phyloP scores from a whole-genome alignment of 2,797 vertebrate genomes.

The Kryptolebias ocellatus region DNA sequence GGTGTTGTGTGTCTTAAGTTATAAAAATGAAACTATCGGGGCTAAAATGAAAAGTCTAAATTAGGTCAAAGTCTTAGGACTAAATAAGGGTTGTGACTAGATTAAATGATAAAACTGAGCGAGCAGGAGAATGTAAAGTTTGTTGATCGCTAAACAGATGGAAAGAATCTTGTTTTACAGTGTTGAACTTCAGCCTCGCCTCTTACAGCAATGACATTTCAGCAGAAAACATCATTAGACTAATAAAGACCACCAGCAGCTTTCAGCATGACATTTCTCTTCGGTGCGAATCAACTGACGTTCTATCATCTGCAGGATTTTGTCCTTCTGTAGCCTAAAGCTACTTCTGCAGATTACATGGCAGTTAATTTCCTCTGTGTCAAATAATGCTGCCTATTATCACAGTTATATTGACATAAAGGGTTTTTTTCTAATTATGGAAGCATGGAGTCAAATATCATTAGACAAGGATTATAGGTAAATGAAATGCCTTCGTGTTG shows the following conservation, averaged over 20 bases:
- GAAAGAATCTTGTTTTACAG: constrained; percentile 20
- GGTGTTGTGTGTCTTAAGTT: too few species aligned
- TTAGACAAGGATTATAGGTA: constrained; percentile 5
- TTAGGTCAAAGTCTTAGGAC: too few species aligned
- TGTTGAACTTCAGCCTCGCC: neutral
- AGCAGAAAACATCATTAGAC: constrained; percentile 47
- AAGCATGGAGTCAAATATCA: constrained; percentile 7
- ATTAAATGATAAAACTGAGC: too few species aligned
- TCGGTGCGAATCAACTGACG: constrained; percentile 12
- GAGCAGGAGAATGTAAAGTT: constrained; percentile 30
- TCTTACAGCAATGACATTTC: constrained; percentile 39
- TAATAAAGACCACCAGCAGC: constrained; percentile 37
- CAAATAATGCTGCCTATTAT: constrained; percentile 26
- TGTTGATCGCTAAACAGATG: constrained; percentile 38
- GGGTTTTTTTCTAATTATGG: constrained; percentile 17
- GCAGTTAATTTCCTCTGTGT: constrained; percentile 17
- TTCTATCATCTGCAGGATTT: constrained; percentile 22
- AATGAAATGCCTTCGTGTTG: constrained; percentile 1
- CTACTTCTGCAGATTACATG: constrained; percentile 26
- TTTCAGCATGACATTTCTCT: constrained; percentile 40
- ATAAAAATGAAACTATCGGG: too few species aligned
- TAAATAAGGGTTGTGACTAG: too few species aligned
- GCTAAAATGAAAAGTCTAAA: too few species aligned
- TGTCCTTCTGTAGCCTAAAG: constrained; percentile 18
- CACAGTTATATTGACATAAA: constrained; percentile 17